Percentiles rank a stretch among this genome's conserved stretches.
These are phyloP conservation scores for Spongilla lacustris DNA, from an alignment of 37 sponge, comb jelly and placozoan genomes.

Conservation along the genomic window DNA sequence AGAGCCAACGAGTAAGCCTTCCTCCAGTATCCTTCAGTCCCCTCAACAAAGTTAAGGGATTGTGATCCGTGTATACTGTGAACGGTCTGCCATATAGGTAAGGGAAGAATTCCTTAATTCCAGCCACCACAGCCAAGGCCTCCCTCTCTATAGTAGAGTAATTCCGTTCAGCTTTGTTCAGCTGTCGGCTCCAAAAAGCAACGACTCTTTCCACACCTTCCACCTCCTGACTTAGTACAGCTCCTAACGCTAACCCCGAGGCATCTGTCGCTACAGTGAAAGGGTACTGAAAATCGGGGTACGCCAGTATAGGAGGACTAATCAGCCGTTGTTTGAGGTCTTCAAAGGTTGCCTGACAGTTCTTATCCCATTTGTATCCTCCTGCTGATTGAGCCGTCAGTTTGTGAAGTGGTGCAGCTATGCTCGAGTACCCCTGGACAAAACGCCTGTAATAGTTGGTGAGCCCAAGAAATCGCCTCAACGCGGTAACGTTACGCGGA, in stretches of 20 bases:
- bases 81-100: constrained; percentile 14
- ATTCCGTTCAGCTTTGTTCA: background rate
- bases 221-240: constrained; percentile 34
- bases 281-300: constrained; percentile 14
- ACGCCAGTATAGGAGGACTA: constrained; percentile 22
- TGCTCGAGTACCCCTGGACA: constrained; percentile 19
- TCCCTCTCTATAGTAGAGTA: constrained; percentile 4
- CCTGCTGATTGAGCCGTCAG: constrained; percentile 15
- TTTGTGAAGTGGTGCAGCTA: constrained; percentile 50
- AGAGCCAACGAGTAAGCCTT: constrained; percentile 24
- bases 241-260: constrained; percentile 36
- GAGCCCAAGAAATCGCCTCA: constrained; percentile 46
- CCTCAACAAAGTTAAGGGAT: constrained; percentile 15
- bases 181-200: constrained; percentile 38
- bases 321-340: constrained; percentile 15
- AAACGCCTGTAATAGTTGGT: constrained; percentile 35
- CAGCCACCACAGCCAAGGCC: constrained; percentile 24
- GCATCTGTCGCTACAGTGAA: constrained; percentile 36
- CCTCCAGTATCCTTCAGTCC: constrained; percentile 22
- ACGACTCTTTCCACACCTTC: constrained; percentile 35
- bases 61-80: constrained; percentile 22
- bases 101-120: constrained; percentile 28
- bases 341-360: constrained; percentile 34
- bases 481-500: constrained; percentile 10
- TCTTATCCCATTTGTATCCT: constrained; percentile 9